A percentile compares a stretch with the other conserved stretches of the same genome.
These are phyloP conservation scores for Drosophila simulans DNA, from an alignment of 1,140 invertebrate genomes.

Conservation along the genomic window DNA sequence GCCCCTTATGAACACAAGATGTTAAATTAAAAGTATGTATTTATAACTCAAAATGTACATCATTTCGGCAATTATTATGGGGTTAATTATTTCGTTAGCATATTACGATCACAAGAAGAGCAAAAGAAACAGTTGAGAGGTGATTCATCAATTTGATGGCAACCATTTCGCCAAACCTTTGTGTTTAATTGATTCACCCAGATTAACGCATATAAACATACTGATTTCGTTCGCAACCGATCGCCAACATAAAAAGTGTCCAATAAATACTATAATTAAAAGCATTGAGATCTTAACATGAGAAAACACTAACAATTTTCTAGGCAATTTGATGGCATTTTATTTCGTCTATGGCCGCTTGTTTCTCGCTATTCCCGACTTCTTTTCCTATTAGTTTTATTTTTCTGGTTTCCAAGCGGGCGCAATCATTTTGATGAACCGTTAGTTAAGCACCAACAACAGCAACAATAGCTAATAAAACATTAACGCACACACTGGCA, in stretches of 20 bases:
- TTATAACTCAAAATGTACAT: too few species aligned
- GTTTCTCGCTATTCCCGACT: neutral
- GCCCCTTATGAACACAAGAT: neutral
- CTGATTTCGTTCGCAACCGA: neutral
- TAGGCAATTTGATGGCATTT: constrained; percentile 19
- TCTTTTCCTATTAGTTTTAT: constrained; percentile 1
- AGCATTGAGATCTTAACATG: constrained; percentile 11
- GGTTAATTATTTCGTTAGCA: too few species aligned
- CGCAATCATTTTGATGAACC: constrained; percentile 46
- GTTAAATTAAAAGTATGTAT: neutral
- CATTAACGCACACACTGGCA: constrained; percentile 23
- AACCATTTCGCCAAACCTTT: neutral
- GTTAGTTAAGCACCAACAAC: constrained; percentile 50
- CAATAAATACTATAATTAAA: constrained; percentile 18
- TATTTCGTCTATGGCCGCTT: constrained; percentile 1
- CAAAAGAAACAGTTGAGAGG: neutral
- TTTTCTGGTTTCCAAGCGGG: constrained; percentile 19
- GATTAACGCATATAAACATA: neutral
- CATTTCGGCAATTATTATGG: too few species aligned
- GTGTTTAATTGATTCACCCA: neutral
- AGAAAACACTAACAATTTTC: constrained; percentile 26
- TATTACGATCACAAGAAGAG: too few species aligned
- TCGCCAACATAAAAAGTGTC: neutral
- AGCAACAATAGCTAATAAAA: constrained; percentile 41
- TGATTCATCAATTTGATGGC: neutral